phyloP scores from a whole-genome alignment of 2,888 invertebrate species.

The Luperina nickerlii region DNA sequence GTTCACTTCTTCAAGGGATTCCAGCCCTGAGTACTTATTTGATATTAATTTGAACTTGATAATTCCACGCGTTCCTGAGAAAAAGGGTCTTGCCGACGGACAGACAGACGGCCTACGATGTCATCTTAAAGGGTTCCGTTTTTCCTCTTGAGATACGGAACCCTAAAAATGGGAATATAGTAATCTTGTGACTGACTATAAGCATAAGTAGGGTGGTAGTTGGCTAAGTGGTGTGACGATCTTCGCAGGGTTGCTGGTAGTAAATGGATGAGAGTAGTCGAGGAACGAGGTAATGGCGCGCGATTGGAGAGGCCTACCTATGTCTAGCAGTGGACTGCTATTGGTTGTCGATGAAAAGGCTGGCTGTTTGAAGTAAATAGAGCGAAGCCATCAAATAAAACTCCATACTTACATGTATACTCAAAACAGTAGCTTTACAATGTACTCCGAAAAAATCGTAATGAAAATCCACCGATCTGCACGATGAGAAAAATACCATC shows the following conservation, averaged over 20 bases:
- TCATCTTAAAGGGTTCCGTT: no score
- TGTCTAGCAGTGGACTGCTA: neutral
- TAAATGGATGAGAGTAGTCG: neutral
- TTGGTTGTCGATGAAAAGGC: neutral
- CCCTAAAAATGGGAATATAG: neutral
- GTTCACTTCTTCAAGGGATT: no score
- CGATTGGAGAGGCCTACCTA: no score
- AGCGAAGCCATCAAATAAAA: neutral
- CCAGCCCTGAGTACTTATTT: no score
- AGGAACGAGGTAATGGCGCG: no score
- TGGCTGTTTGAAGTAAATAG: neutral
- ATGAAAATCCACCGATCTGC: slow-evolving; percentile 98
- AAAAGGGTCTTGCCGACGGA: no score
- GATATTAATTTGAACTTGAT: no score
- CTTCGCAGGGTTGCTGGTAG: neutral
- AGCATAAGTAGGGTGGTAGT: neutral
- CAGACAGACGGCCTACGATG: no score
- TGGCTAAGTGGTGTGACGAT: neutral
- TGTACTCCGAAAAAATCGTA: slow-evolving; percentile 96
- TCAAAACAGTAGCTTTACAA: slow-evolving; percentile 97
- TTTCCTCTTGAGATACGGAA: no score
- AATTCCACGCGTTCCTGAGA: no score
- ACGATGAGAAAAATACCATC: slow-evolving; percentile 99
- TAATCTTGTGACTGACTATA: neutral
- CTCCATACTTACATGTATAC: slow-evolving; percentile 96